Conservation (phyloP, 2,797 vertebrate species). For the Acipenser oxyrinchus region DNA sequence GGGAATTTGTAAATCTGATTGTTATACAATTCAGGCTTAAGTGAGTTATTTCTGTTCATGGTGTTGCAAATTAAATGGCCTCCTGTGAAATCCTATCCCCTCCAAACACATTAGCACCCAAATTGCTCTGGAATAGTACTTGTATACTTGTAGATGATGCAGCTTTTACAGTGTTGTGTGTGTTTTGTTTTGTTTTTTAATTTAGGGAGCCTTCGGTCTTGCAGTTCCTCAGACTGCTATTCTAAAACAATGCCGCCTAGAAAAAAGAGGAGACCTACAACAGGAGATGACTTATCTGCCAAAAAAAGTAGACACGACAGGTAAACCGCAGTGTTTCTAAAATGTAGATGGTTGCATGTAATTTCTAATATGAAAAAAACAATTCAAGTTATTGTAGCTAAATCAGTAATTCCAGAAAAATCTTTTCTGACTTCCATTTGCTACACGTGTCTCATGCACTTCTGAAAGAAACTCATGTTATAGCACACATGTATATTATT, state of each 20-base stretch:
- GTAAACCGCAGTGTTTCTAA: slow-evolving; percentile 45
- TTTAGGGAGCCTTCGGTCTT: slow-evolving; percentile 69
- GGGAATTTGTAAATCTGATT: too few relatives aligned
- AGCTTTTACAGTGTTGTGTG: neutral
- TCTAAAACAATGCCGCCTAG: slow-evolving; percentile 97
- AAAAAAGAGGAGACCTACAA: slow-evolving; percentile 98
- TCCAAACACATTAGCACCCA: too few relatives aligned
- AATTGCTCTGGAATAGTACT: neutral
- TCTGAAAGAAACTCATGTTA: too few relatives aligned
- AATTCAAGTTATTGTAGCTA: neutral
- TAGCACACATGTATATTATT: too few relatives aligned
- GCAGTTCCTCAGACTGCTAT: slow-evolving; percentile 81
- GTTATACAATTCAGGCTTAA: too few relatives aligned
- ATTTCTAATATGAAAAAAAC: neutral
- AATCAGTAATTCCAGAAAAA: too few relatives aligned
- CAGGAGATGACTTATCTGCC: slow-evolving; percentile 90
- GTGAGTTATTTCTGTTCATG: too few relatives aligned
- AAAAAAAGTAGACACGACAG: slow-evolving; percentile 98
- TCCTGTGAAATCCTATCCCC: too few relatives aligned
- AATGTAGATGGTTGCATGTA: neutral
- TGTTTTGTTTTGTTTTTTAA: slow-evolving; percentile 5
- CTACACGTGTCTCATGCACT: too few relatives aligned
- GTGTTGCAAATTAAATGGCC: too few relatives aligned
- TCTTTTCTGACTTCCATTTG: too few relatives aligned
- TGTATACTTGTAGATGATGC: neutral